Base-by-base conservation (phyloP, 2,113 vertebrate species). In the Nicator chloris region DNA sequence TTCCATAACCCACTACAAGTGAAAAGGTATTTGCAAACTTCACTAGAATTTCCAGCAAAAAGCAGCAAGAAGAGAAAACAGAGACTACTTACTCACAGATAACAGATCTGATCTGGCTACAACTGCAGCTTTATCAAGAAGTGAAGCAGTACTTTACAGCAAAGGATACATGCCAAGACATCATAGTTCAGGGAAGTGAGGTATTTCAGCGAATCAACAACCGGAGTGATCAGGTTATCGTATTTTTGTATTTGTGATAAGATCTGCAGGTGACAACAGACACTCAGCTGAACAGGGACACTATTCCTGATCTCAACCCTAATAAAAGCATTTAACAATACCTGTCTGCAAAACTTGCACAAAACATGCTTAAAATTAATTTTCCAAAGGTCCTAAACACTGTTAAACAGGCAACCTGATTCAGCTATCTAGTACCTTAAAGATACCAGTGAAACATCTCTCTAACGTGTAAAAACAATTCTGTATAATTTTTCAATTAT, bases 181-280 rank as follows among this genome's bases (percentile, higher is more conserved):
- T 99, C 99, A 3, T 99, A 99, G 98, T 99, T 99, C 95, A 99
- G 98, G 0, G 99, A 99, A 90, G 99, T 99, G 98, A 99, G 99
- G 98, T 99, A 99, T 98, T 99, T 99, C 97, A 99, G 97, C 17
- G 99, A 99, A 96, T 99, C 99, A 93, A 99, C 99, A 73, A 99
- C 99, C 1, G 99, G 99, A 83, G 98, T 99, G 94, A 99, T 99
- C 95, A 99, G 98, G 97, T 99, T 99, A 97, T 99, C 99, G 5
- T 99, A 99, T 97, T 99, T 99, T 94, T 99, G 99, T 97, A 99
- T 99, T 98, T 99, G 99, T 51, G 99, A 99, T 93, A 99, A 98
- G 96, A 99, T 99, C 99, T 99, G 96, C 42, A 95, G 96, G 63
- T 92, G 57, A 93, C 13, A 94, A 95, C 63, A 84, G 33, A 95